phyloP scores from a whole-genome alignment of 2,113 vertebrate genomes.

The Capra hircus region DNA sequence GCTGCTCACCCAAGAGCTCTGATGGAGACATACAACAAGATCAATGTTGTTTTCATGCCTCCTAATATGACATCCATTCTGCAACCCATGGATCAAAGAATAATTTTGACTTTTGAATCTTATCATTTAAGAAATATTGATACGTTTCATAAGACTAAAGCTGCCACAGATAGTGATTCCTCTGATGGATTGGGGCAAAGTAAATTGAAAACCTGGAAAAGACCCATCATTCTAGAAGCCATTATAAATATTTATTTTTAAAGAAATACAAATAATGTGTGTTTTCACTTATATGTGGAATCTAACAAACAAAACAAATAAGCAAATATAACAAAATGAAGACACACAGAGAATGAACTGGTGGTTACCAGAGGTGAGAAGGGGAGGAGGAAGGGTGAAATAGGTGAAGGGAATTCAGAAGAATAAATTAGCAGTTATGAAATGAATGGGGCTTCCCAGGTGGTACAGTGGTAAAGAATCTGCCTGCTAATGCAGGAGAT shows the following conservation, averaged over 20 bases:
- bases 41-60: background rate
- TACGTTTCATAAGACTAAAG: background rate
- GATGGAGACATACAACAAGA: background rate
- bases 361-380: background rate
- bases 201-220: background rate
- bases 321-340: background rate
- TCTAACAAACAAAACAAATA: background rate
- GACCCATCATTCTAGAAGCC: background rate
- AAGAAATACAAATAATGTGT: background rate
- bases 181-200: background rate
- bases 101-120: background rate
- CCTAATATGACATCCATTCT: background rate
- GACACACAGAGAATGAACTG: background rate
- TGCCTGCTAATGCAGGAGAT: background rate
- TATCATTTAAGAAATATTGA: background rate
- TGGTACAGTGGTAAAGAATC: background rate
- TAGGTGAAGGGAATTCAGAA: background rate
- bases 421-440: background rate
- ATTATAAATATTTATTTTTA: background rate
- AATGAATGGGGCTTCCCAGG: background rate
- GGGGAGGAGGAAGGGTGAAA: background rate
- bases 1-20: background rate
- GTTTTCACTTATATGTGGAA: background rate
- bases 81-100: background rate
- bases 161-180: background rate